These are phyloP conservation scores for Altica lythri DNA, from an alignment of 2,888 invertebrate species.

Conservation along the genomic window DNA sequence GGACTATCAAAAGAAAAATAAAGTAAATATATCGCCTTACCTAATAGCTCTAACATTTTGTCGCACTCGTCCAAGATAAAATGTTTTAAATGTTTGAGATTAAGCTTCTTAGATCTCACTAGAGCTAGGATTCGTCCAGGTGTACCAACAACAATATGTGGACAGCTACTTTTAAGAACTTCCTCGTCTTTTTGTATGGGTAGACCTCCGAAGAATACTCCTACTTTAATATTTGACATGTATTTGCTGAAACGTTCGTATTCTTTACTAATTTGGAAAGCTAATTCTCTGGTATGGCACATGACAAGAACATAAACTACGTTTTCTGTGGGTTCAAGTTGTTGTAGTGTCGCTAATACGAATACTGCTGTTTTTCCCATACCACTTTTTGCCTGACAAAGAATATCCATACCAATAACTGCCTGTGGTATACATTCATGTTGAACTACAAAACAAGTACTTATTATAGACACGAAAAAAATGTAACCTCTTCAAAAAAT, in stretches of 20 bases:
- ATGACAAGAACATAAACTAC: constrained; percentile 97
- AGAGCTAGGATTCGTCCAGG: constrained; percentile 96
- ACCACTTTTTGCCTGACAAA: constrained; percentile 99
- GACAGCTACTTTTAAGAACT: constrained; percentile 91
- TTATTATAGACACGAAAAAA: constrained; percentile 2
- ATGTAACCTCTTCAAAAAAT: constrained; percentile 2
- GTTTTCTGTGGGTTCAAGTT: constrained; percentile 94
- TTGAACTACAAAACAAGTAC: constrained; percentile 84
- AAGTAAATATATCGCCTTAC: no score
- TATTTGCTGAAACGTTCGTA: constrained; percentile 99
- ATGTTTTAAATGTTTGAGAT: constrained; percentile 95
- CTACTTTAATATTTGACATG: constrained; percentile 92
- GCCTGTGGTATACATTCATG: constrained; percentile 99
- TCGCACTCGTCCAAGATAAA: constrained; percentile 99
- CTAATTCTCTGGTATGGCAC: constrained; percentile 98
- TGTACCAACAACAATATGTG: constrained; percentile 99
- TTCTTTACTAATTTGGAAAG: constrained; percentile 99
- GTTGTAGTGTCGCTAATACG: constrained; percentile 97
- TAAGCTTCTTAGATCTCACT: constrained; percentile 88
- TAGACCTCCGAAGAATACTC: constrained; percentile 98
- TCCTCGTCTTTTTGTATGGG: constrained; percentile 97
- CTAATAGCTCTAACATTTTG: constrained; percentile 96
- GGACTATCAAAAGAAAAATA: no score
- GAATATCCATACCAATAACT: constrained; percentile 98
- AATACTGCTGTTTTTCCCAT: constrained; percentile 99